Evolutionary conservation across 2,797 vertebrate species (phyloP).

Genomic region (Hippoglossus hippoglossus): DNA sequence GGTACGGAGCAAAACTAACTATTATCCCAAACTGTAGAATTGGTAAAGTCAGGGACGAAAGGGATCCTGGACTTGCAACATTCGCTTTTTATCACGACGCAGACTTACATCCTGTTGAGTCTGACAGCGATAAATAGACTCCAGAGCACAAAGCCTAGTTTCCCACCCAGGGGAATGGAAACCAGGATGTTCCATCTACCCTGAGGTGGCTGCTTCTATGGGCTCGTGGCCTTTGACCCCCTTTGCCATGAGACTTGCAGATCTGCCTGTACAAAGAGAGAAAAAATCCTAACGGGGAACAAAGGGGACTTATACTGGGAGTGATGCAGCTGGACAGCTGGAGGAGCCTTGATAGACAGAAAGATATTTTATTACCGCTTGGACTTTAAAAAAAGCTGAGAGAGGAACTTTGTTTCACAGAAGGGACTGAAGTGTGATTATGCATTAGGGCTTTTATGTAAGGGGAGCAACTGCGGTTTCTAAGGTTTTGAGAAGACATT

Average conservation of each 20-base stretch:
- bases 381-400: slow-evolving; percentile 48
- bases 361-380: slow-evolving; percentile 61
- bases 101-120: slow-evolving; percentile 70
- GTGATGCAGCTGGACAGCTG: slow-evolving; percentile 75
- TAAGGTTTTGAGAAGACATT: slow-evolving; percentile 15
- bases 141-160: slow-evolving; percentile 55
- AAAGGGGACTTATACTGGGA: slow-evolving; percentile 74
- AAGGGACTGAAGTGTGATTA: slow-evolving; percentile 17
- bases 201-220: slow-evolving; percentile 58
- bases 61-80: slow-evolving; percentile 19
- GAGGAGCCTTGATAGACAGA: slow-evolving; percentile 63
- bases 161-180: slow-evolving; percentile 53
- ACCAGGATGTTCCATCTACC: slow-evolving; percentile 69
- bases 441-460: slow-evolving; percentile 20
- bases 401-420: slow-evolving; percentile 48
- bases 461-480: neutral
- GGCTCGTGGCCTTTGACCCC: slow-evolving; percentile 68
- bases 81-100: slow-evolving; percentile 45
- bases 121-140: slow-evolving; percentile 48
- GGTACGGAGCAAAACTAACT: neutral
- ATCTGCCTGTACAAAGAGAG: slow-evolving; percentile 59
- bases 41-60: neutral
- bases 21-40: neutral
- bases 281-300: slow-evolving; percentile 69
- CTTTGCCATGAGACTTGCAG: slow-evolving; percentile 60